Conservation (phyloP, 2,113 vertebrate species). For the Pluvianellus socialis region DNA sequence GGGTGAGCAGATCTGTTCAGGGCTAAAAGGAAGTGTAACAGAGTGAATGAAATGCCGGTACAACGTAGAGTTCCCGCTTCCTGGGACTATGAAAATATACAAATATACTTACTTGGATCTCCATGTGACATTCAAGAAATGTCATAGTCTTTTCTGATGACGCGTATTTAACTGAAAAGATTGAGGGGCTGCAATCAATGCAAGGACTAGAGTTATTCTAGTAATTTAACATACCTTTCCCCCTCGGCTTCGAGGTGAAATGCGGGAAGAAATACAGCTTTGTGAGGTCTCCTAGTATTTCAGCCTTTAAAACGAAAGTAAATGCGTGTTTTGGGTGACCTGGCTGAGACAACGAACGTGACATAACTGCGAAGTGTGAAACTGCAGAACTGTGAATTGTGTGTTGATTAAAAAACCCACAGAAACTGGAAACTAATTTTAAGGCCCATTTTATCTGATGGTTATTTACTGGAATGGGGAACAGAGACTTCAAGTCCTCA, state of each 20-base stretch:
- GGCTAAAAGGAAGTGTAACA: neutral
- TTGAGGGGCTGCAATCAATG: neutral
- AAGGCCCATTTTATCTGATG: neutral
- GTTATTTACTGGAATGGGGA: accelerated
- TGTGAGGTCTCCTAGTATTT: neutral
- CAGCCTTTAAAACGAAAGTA: neutral
- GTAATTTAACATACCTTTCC: neutral
- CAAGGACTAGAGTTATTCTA: neutral
- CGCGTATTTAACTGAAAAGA: accelerated
- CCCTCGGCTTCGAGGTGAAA: neutral
- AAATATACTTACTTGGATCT: accelerated
- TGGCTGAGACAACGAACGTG: accelerated
- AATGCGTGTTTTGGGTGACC: accelerated
- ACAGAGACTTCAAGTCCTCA: accelerated
- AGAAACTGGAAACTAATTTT: neutral
- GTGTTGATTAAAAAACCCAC: neutral
- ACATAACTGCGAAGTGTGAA: neutral
- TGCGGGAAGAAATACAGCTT: neutral
- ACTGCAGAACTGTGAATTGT: neutral
- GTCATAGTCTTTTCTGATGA: neutral
- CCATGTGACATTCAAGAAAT: neutral
- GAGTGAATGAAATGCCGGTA: neutral
- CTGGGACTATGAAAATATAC: neutral
- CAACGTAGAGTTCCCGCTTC: accelerated
- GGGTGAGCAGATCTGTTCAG: neutral